Evolutionary conservation across 53 echinoderm and acorn worm genomes (phyloP), one percentile per base, ranked within the genome.

Genomic region (Arbacia lixula): DNA sequence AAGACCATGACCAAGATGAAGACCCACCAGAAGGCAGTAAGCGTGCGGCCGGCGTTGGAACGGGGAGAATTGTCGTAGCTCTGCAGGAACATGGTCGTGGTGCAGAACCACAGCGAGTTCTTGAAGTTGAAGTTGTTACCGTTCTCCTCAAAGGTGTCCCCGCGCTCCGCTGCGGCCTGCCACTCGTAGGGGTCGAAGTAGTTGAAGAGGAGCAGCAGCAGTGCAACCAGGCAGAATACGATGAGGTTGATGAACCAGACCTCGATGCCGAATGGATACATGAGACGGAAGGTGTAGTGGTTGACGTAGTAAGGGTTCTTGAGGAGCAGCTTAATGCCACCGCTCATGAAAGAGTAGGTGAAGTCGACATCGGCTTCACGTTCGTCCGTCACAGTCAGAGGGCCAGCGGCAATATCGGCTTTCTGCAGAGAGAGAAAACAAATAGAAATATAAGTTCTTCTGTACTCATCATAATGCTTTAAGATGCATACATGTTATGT

Each of bases 351-450:
- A 1, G 99, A 95, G 32, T 95, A 94, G 58, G 94, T 90, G 86
- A 99, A 99, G 58, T 99, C 99, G 2, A 99, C 85, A 36, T 90
- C 94, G 41, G 54, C 33, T 19, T 95, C 85, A 67, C 99, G 90
- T 71, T 92, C 92, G 0, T 83, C 73, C 1, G 94, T 95, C 25
- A 99, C 94, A 9, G 99, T 95, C 69, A 99, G 71, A 3, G 99
- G 99, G 14, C 94, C 99, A n/a, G 94, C 99, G 39, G 99, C 99
- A 37, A 99, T 94, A 50, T 99, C 99, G 42, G 92, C 99, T 90
- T 95, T 94, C 99, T 99, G 95, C 34, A 58, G 21, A 33, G 17
- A 49, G 16, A 53, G 65, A 55, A 14, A 69, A 10, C 8, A 14
- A 46, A 46, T 46, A 46, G n/a, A n/a, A n/a, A n/a, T n/a, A n/a